Conservation (phyloP, 2,888 invertebrate species). For the Scotopteryx bipunctaria region DNA sequence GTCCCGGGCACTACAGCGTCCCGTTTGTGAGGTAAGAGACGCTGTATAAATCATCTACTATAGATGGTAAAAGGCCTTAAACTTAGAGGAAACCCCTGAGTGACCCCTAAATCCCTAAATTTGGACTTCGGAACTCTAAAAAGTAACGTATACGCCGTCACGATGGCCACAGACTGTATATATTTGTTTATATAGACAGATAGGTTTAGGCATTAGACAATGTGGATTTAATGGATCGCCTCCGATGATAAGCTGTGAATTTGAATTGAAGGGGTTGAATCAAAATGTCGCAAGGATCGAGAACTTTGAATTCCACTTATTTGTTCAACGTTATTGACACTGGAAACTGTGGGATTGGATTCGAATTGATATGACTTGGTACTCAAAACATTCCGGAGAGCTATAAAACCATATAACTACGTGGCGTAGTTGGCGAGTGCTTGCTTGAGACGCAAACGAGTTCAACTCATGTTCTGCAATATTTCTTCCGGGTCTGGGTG, state of each 20-base stretch:
- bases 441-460: background rate
- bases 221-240: slow-evolving; percentile 22
- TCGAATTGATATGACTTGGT: background rate
- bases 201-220: slow-evolving; percentile 10
- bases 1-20: no score
- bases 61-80: no score
- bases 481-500: no score
- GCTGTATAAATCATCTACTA: no score
- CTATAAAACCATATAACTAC: no score
- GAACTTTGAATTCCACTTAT: background rate
- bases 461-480: no score
- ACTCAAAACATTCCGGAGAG: background rate
- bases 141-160: background rate
- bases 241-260: slow-evolving; percentile 21
- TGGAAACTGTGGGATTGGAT: background rate
- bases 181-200: background rate
- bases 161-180: background rate
- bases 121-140: no score
- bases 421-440: background rate
- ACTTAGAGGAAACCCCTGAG: no score
- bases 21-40: no score
- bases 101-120: no score
- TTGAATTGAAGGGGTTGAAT: slow-evolving; percentile 18
- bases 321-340: slow-evolving; percentile 11
- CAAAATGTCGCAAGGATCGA: background rate